These are phyloP conservation scores for Pycnonotus jocosus DNA, from an alignment of 2,113 vertebrate genomes.

Conservation along the genomic window DNA sequence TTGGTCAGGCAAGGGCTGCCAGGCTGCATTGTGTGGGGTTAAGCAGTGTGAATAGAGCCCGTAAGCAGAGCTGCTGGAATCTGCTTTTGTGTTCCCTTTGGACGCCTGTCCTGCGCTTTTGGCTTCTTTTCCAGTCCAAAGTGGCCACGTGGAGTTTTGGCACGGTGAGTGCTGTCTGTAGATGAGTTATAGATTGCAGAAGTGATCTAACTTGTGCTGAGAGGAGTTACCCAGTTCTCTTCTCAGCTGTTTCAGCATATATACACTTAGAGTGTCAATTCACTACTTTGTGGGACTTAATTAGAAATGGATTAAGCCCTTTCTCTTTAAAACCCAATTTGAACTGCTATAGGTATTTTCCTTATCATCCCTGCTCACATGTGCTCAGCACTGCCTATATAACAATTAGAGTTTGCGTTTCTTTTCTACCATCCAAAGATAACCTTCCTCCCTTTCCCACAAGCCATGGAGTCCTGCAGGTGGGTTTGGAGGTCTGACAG, in stretches of 20 bases:
- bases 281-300: not conserved
- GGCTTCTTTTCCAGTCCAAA: not conserved
- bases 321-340: not conserved
- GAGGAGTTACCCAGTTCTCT: not conserved
- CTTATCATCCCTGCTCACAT: not conserved
- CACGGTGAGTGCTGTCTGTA: not conserved
- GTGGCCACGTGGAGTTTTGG: slow-evolving; percentile 35
- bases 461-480: not conserved
- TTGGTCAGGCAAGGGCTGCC: slow-evolving; percentile 19
- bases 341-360: not conserved
- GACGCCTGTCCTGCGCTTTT: not conserved
- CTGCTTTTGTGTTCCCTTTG: slow-evolving; percentile 22
- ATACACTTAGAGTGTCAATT: not conserved
- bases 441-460: not conserved
- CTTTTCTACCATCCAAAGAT: not conserved
- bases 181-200: slow-evolving; percentile 1
- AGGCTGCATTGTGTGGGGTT: slow-evolving; percentile 32
- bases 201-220: not conserved
- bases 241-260: not conserved
- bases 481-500: not conserved
- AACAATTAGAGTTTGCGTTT: not conserved
- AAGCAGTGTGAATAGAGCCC: slow-evolving; percentile 17
- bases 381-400: not conserved
- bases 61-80: slow-evolving; percentile 44
- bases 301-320: slow-evolving; percentile 6